These are phyloP conservation scores for Lingula anatina DNA, from an alignment of 2,888 invertebrate species.

Conservation along the genomic window DNA sequence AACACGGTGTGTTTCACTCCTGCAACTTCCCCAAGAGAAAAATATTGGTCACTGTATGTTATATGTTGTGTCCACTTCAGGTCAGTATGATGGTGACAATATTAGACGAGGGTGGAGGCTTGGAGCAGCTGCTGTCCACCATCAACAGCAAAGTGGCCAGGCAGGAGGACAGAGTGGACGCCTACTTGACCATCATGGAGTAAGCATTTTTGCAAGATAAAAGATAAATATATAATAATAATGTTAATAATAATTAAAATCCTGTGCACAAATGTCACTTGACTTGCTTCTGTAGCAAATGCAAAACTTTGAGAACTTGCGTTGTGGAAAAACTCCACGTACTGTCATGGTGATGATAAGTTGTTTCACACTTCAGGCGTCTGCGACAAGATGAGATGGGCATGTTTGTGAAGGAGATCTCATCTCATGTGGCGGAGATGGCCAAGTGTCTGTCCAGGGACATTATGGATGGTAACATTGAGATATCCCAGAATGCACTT, in stretches of 20 bases:
- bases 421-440: slow-evolving; percentile 14
- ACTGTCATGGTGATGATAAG: background rate
- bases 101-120: background rate
- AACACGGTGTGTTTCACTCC: no score
- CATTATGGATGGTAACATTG: slow-evolving; percentile 9
- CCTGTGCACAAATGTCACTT: background rate
- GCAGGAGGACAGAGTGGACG: slow-evolving; percentile 11
- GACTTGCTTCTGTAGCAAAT: background rate
- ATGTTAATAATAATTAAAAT: no score
- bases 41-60: no score
- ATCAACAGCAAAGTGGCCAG: slow-evolving; percentile 13
- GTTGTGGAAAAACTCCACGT: background rate
- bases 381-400: slow-evolving; percentile 22
- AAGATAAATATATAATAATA: no score
- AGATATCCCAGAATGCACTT: slow-evolving; percentile 18
- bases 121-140: slow-evolving; percentile 8
- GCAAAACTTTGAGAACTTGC: background rate
- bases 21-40: no score
- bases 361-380: slow-evolving; percentile 8
- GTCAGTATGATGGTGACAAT: no score
- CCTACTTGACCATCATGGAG: slow-evolving; percentile 14
- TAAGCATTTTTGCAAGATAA: background rate
- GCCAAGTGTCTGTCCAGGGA: slow-evolving; percentile 17
- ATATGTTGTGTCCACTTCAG: no score
- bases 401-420: slow-evolving; percentile 20